Evolutionary conservation across 2,113 vertebrate genomes (phyloP), one percentile per base, ranked within the genome.

Genomic region (Tringa solitaria): DNA sequence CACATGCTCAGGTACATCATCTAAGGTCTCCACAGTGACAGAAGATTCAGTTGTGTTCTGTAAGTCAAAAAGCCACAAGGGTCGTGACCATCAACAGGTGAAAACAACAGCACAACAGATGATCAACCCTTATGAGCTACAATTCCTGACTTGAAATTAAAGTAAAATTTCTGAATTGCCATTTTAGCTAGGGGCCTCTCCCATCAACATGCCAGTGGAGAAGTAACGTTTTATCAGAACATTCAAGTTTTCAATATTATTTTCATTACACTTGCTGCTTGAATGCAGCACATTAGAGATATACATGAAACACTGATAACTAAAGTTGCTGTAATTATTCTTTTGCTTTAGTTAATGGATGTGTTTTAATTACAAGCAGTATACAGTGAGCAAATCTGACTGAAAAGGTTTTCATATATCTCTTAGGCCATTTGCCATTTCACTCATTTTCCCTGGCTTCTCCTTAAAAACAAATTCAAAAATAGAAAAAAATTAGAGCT

Each of bases 1-100:
- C 48, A 98, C 97, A 0, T 98, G 98, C n/a, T 98, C 98, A 57
- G 98, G 98, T 30, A 98, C 98, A 77, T 98, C 97, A 10, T 97
- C 97, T 87, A 98, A 96, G 51, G 96, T 98, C 97, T 98, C 98
- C 8, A 97, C 95, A 84, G 94, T 10, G 24, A 91, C 96, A 84
- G 84, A 26, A 97, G 97, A 57, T n/a, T 98, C 97, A 43, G 79
- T 37, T 70, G 96, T 23, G 95, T 39, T 97, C 98, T 98, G 33
- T 45, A 91, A 96, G 84, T 59, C 51, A 97, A 97, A 94, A 87
- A 87, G 28, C 37, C 68, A 97, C 51, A 85, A 94, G 33, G 33
- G 51, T 65, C 70, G 85, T 0, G 0, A 89, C 27, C 67, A 79
- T 94, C 35, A 93, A 82, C 28, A 54, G 64, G 60, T 26, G n/a